phyloP scores from a whole-genome alignment of 2,888 invertebrate genomes.

The Galerucella calmariensis region DNA sequence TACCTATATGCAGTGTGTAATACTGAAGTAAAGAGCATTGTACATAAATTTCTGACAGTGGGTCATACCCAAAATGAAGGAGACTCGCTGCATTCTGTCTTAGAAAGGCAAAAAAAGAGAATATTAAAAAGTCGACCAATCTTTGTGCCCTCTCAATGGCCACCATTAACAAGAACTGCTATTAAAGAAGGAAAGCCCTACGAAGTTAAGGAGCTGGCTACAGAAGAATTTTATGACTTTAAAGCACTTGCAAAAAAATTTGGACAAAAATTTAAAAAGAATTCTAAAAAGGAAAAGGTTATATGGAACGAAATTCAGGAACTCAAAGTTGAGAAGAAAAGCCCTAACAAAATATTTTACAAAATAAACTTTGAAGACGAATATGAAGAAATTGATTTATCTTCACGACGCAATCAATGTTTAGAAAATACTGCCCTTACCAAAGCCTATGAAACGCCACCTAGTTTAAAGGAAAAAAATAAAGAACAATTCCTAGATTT shows the following conservation, averaged over 20 bases:
- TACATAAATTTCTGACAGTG: slow-evolving; percentile 32
- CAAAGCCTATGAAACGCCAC: slow-evolving; percentile 12
- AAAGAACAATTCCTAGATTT: not conserved
- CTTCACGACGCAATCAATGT: not conserved
- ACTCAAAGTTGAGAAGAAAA: too few relatives aligned
- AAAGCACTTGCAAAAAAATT: too few relatives aligned
- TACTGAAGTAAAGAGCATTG: slow-evolving; percentile 6
- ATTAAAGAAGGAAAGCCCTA: too few relatives aligned
- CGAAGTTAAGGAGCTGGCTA: too few relatives aligned
- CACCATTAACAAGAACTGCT: slow-evolving; percentile 28
- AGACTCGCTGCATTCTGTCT: slow-evolving; percentile 10
- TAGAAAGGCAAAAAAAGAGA: slow-evolving; percentile 25
- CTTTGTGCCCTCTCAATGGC: slow-evolving; percentile 28
- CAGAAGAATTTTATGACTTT: too few relatives aligned
- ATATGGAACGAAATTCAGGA: too few relatives aligned
- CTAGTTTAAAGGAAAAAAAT: slow-evolving; percentile 6
- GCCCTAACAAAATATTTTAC: too few relatives aligned
- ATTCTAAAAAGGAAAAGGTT: too few relatives aligned
- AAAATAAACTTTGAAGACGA: too few relatives aligned
- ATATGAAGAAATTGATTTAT: too few relatives aligned
- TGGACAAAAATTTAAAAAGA: too few relatives aligned
- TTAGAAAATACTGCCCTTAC: slow-evolving; percentile 10
- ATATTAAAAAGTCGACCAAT: slow-evolving; percentile 26
- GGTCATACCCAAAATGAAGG: slow-evolving; percentile 29
- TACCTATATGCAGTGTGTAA: slow-evolving; percentile 32